Evolutionary conservation across 2,797 vertebrate species (phyloP), one percentile per base, ranked within the genome.

Genomic region (Cyprinodon diabolis): DNA sequence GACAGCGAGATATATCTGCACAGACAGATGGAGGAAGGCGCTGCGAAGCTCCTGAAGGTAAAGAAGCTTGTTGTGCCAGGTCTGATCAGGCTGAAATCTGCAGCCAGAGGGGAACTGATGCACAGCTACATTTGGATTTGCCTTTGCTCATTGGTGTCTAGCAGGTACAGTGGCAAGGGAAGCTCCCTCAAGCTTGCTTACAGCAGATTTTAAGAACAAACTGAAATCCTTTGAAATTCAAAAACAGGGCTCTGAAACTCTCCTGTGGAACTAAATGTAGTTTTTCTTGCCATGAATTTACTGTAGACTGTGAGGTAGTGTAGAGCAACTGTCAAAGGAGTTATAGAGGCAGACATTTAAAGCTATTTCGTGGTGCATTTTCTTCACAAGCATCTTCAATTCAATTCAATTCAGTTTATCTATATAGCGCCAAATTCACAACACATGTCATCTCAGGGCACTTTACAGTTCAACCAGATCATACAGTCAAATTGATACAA

Each of bases 81-180:
- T 93, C 84, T 86, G 90, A 94, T 94, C 92, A 95, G 80, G 81
- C 69, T 87, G 85, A 89, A 83, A 87, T 77, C 78, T 80, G 79
- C 82, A 78, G 86, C 86, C 86, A 76, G 79, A 66, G 69, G 74
- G 75, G 58, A 68, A 77, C 71, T 77, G 84, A 83, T 88, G 86
- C 87, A 82, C 73, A 69, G 85, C 84, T 83, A 79, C 74, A 54
- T 91, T 92, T 86, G 55, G 80, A 51, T 87, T 80, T 78, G 52
- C 68, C 83, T 86, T 85, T 69, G 55, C 75, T 85, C 76, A 45
- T 79, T 78, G 76, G 77, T 81, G 76, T 90, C 83, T 74, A 75
- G 71, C 84, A 85, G 86, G 84, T 88, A 84, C 68, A 76, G 78
- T 77, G 68, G 57, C 69, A 1, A 66, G 37, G 19, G 63, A 74